phyloP scores from a whole-genome alignment of 2,888 invertebrate genomes.

The Aleiodes testaceus region DNA sequence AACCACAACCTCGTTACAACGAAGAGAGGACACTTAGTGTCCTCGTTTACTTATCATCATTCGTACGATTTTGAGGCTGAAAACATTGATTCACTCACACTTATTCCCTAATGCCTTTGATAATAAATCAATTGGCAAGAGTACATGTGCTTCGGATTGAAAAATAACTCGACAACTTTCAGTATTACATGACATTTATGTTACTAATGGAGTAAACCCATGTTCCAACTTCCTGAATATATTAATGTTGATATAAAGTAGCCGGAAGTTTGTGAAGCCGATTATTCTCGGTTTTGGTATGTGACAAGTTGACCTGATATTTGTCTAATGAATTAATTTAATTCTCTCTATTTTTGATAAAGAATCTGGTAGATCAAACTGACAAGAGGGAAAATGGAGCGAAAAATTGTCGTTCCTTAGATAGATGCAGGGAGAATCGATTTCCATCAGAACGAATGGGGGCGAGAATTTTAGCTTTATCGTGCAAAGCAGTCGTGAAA shows the following conservation, averaged over 20 bases:
- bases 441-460: not conserved
- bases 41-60: conserved; percentile 21
- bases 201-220: too few relatives aligned
- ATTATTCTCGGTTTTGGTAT: too few relatives aligned
- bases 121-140: conserved; percentile 22
- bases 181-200: too few relatives aligned
- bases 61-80: conserved; percentile 2
- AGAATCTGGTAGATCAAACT: conserved; percentile 12
- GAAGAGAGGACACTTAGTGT: conserved; percentile 11
- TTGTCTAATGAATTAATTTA: too few relatives aligned
- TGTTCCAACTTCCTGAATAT: too few relatives aligned
- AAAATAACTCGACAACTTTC: not conserved
- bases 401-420: conserved; percentile 13
- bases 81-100: conserved; percentile 8
- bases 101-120: not conserved
- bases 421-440: conserved; percentile 16
- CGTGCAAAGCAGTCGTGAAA: not conserved
- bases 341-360: conserved; percentile 20
- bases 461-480: not conserved
- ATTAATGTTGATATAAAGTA: too few relatives aligned
- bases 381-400: not conserved
- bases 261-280: too few relatives aligned
- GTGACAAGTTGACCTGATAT: too few relatives aligned
- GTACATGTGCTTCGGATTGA: not conserved
- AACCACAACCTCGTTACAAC: conserved; percentile 19